Conservation (phyloP, 35 echinoderm and acorn worm species). For the Anneissia japonica region DNA sequence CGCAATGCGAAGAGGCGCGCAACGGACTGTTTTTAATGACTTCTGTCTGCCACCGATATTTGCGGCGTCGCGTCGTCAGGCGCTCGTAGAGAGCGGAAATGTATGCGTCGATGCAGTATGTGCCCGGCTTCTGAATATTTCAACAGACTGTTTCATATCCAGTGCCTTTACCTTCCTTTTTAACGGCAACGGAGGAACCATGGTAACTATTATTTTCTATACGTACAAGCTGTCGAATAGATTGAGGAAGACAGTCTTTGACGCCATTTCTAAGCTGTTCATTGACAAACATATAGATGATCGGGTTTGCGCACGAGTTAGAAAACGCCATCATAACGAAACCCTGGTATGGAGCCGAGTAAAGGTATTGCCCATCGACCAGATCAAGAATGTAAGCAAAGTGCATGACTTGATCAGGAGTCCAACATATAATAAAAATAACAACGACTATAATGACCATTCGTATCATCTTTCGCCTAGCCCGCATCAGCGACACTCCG, state of each 20-base stretch:
- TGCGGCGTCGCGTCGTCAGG: too few species aligned
- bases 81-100: too few species aligned
- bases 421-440: slow-evolving; percentile 81
- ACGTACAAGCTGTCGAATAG: background rate
- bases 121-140: background rate
- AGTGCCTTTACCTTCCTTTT: background rate
- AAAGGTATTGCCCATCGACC: slow-evolving; percentile 28
- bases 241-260: slow-evolving; percentile 6
- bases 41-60: too few species aligned
- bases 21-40: too few species aligned
- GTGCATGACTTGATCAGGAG: slow-evolving; percentile 47
- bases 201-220: background rate
- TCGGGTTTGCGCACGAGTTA: slow-evolving; percentile 89
- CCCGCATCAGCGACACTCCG: slow-evolving; percentile 16
- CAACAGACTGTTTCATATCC: background rate
- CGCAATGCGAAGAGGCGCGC: too few species aligned
- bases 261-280: slow-evolving; percentile 58
- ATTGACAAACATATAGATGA: slow-evolving; percentile 78
- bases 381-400: slow-evolving; percentile 63
- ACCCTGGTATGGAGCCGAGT: slow-evolving; percentile 37
- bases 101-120: too few species aligned
- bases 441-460: slow-evolving; percentile 77
- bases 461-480: slow-evolving; percentile 51
- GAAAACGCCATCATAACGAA: slow-evolving; percentile 61
- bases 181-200: background rate